These are phyloP conservation scores for Xenopus laevis DNA, from an alignment of 2,113 vertebrate species.

Conservation along the genomic window DNA sequence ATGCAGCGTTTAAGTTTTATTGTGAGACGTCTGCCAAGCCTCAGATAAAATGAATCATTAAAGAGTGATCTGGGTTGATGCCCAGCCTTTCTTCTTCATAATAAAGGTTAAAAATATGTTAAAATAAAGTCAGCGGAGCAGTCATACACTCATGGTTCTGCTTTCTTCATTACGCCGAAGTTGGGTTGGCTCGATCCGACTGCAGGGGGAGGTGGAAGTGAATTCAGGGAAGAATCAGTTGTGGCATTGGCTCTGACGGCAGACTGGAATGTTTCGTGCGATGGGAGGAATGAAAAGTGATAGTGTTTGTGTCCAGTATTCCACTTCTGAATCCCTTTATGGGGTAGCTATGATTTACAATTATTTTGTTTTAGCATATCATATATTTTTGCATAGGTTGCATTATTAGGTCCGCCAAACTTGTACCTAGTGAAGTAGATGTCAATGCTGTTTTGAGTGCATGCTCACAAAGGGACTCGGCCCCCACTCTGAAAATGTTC, in stretches of 20 bases:
- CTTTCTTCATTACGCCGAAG: slow-evolving; percentile 3
- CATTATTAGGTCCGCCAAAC: no score
- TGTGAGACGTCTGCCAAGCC: slow-evolving; percentile 27
- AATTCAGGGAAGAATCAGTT: slow-evolving; percentile 6
- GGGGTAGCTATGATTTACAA: not conserved
- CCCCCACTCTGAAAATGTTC: no score
- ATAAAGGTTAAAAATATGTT: slow-evolving; percentile 31
- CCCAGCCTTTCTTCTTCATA: slow-evolving; percentile 36
- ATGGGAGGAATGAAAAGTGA: slow-evolving; percentile 18
- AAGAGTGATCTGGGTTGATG: slow-evolving; percentile 26
- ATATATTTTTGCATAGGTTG: no score
- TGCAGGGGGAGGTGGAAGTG: not conserved
- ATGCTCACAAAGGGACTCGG: no score
- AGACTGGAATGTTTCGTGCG: slow-evolving; percentile 15
- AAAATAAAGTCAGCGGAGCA: slow-evolving; percentile 17
- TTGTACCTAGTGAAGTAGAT: no score
- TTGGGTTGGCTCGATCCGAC: slow-evolving; percentile 1
- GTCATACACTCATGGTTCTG: slow-evolving; percentile 26
- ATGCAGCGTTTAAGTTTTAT: slow-evolving; percentile 18
- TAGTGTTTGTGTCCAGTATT: slow-evolving; percentile 6
- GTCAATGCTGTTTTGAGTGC: no score
- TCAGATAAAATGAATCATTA: slow-evolving; percentile 33
- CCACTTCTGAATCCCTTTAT: not conserved
- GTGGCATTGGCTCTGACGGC: slow-evolving; percentile 5
- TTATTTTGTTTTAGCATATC: no score